These are phyloP conservation scores for Drosophila robusta DNA, from an alignment of 2,888 invertebrate species.

Conservation along the genomic window DNA sequence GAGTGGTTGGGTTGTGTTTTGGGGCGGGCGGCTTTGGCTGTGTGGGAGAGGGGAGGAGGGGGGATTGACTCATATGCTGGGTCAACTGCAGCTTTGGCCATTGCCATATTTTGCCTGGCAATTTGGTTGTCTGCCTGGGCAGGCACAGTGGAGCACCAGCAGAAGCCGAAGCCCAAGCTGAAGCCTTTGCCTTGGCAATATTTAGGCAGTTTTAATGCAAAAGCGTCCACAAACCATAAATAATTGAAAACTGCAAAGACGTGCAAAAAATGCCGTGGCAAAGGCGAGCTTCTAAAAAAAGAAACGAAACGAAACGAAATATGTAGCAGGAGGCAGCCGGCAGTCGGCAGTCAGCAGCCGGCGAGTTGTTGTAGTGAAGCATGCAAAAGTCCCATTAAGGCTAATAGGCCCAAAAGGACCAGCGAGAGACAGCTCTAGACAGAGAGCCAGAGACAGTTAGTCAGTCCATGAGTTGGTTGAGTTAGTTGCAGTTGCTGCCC, in stretches of 20 bases:
- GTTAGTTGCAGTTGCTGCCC: constrained; percentile 48
- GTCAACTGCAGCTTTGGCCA: constrained; percentile 53
- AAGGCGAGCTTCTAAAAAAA: constrained; percentile 44
- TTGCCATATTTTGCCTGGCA: constrained; percentile 59
- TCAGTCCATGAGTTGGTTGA: constrained; percentile 55
- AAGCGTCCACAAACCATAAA: constrained; percentile 78
- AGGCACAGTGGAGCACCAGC: constrained; percentile 16
- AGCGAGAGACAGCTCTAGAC: constrained; percentile 41
- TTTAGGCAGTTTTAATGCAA: constrained; percentile 76
- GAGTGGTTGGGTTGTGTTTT: background rate
- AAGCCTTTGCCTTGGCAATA: constrained; percentile 56
- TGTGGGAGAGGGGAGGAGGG: background rate
- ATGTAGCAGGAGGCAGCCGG: constrained; percentile 35
- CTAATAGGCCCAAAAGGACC: constrained; percentile 75
- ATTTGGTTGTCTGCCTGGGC: constrained; percentile 56
- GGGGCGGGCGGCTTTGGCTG: background rate
- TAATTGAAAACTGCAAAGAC: constrained; percentile 81
- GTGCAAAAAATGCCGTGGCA: constrained; percentile 66
- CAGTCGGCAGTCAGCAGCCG: constrained; percentile 49
- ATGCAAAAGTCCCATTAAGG: constrained; percentile 78
- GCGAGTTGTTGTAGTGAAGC: constrained; percentile 71
- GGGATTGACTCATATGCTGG: constrained; percentile 69
- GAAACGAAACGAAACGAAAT: constrained; percentile 41
- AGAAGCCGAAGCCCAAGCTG: constrained; percentile 15
- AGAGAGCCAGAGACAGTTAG: constrained; percentile 47